These are phyloP conservation scores for Gulo gulo DNA, from an alignment of 2,113 vertebrate species.

Conservation along the genomic window DNA sequence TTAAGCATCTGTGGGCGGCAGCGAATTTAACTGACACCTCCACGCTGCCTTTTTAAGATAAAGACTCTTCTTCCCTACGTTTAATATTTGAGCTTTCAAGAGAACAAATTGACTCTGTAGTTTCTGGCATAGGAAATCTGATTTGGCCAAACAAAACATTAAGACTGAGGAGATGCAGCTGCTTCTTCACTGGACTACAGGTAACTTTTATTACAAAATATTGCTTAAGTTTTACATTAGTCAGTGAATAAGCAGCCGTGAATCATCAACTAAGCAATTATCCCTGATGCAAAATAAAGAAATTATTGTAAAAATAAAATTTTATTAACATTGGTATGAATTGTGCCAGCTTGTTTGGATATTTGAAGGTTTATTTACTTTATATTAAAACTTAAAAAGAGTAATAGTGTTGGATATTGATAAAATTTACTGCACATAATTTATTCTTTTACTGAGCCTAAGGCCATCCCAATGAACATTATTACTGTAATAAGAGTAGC, in stretches of 20 bases:
- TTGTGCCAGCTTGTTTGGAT: constrained; percentile 1
- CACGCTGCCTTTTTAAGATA: constrained; percentile 54
- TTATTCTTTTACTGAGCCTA: neutral
- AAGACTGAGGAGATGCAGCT: constrained; percentile 42
- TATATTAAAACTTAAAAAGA: constrained; percentile 41
- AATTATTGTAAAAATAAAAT: constrained; percentile 45
- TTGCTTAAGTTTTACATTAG: constrained; percentile 18
- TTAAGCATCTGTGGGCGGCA: constrained; percentile 63
- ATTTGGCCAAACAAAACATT: constrained; percentile 57
- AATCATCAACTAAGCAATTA: constrained; percentile 28
- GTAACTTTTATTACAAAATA: constrained; percentile 51
- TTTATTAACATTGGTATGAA: constrained; percentile 15
- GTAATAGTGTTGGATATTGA: neutral
- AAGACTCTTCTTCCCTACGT: constrained; percentile 31
- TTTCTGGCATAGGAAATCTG: constrained; percentile 40
- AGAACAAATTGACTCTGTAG: constrained; percentile 27
- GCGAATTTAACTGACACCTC: constrained; percentile 54
- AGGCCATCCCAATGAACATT: neutral
- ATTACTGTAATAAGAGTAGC: neutral
- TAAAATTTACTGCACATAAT: constrained; percentile 36
- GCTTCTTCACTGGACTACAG: neutral
- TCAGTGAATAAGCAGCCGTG: constrained; percentile 32
- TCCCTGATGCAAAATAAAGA: constrained; percentile 28
- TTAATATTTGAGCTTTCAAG: constrained; percentile 47
- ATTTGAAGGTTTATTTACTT: constrained; percentile 56